Percentiles rank a stretch among this genome's conserved stretches.
These are phyloP conservation scores for Pyrgus malvae DNA, from an alignment of 2,888 invertebrate genomes.

Conservation along the genomic window DNA sequence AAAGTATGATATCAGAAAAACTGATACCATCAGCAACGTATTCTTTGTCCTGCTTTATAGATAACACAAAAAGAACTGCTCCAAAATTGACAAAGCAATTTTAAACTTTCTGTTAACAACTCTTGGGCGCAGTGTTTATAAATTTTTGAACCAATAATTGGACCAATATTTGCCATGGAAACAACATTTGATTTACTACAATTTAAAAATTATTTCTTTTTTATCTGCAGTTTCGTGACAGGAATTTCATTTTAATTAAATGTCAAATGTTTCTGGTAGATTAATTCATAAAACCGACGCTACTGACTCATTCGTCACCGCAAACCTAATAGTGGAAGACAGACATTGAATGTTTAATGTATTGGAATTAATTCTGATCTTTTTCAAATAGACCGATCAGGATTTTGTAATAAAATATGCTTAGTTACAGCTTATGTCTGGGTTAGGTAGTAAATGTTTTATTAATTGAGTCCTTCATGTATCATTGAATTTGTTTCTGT, in stretches of 20 bases:
- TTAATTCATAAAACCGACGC: slow-evolving; percentile 14
- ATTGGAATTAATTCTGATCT: slow-evolving; percentile 18
- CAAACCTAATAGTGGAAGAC: slow-evolving; percentile 22
- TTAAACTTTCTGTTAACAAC: too few relatives aligned
- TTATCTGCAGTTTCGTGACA: not conserved
- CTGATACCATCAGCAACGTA: too few relatives aligned
- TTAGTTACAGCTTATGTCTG: slow-evolving; percentile 1
- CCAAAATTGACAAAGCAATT: too few relatives aligned
- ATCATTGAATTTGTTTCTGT: not conserved
- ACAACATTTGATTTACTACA: not conserved
- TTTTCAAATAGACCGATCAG: slow-evolving; percentile 7
- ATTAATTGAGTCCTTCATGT: not conserved
- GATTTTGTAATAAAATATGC: slow-evolving; percentile 9
- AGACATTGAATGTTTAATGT: slow-evolving; percentile 19
- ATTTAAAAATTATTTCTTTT: slow-evolving; percentile 4
- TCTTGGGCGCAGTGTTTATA: too few relatives aligned
- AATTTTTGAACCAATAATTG: not conserved
- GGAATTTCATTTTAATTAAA: slow-evolving; percentile 5
- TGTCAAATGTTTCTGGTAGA: slow-evolving; percentile 15
- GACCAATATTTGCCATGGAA: not conserved
- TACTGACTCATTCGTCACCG: slow-evolving; percentile 21
- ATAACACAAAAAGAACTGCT: too few relatives aligned
- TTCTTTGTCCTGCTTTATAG: too few relatives aligned
- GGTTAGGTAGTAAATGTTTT: not conserved
- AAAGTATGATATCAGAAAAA: too few relatives aligned